Conservation (phyloP, 2,797 vertebrate genomes). For the Centropyge bicolor region DNA sequence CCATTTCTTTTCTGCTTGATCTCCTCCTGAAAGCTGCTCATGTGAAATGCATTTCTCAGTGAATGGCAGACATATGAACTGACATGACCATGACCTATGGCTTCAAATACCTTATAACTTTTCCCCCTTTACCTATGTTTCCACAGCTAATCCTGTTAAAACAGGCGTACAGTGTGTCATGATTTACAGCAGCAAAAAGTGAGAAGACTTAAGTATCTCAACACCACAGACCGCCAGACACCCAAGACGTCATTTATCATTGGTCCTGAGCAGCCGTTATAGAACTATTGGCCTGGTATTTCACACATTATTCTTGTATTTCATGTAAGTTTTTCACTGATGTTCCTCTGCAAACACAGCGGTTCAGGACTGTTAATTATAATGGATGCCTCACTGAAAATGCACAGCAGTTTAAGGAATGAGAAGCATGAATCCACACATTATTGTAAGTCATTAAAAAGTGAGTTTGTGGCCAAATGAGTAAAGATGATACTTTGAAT, state of each 20-base stretch:
- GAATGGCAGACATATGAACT: constrained; percentile 60
- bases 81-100: constrained; percentile 63
- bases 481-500: neutral
- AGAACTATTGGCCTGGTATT: constrained; percentile 21
- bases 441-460: neutral
- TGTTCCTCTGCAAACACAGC: neutral
- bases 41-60: constrained; percentile 67
- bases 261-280: neutral
- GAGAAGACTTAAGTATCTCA: constrained; percentile 70
- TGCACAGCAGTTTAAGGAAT: neutral
- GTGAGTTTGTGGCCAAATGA: neutral
- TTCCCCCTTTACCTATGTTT: constrained; percentile 63
- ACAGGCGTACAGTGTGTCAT: constrained; percentile 46
- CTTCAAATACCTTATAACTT: constrained; percentile 71
- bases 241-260: constrained; percentile 47
- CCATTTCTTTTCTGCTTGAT: constrained; percentile 63
- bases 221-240: constrained; percentile 65
- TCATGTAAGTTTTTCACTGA: neutral
- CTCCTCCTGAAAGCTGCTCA: constrained; percentile 65
- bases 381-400: neutral
- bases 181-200: constrained; percentile 63
- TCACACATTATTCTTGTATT: constrained; percentile 19
- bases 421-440: neutral
- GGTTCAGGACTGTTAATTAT: neutral
- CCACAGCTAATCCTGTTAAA: constrained; percentile 71